phyloP scores from a whole-genome alignment of 2,888 invertebrate genomes.

The Protonemura montana region DNA sequence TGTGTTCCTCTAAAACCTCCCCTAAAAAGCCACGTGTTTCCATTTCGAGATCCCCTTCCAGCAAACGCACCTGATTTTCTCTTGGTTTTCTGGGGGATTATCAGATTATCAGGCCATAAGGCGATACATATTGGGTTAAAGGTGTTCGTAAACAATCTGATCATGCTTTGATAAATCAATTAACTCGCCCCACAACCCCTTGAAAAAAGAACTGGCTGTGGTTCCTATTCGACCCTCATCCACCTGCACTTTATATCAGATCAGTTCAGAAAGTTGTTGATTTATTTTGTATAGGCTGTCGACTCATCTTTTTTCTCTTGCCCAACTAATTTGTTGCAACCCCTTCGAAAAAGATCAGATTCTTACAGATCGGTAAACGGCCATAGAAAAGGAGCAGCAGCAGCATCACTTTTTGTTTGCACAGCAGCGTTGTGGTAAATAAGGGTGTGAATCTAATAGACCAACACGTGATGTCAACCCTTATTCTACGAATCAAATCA shows the following conservation, averaged over 20 bases:
- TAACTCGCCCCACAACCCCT: not conserved
- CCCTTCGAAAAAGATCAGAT: not conserved
- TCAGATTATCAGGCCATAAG: not conserved
- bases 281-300: not conserved
- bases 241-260: not conserved
- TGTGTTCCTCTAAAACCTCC: not conserved
- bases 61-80: not conserved
- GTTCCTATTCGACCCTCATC: not conserved
- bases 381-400: not conserved
- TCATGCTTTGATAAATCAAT: not conserved
- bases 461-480: not conserved
- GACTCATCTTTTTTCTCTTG: not conserved
- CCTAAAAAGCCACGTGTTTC: not conserved
- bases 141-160: not conserved
- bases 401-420: not conserved
- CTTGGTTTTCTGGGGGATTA: not conserved
- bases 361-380: not conserved
- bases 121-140: not conserved
- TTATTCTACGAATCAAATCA: conserved; percentile 15
- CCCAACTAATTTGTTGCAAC: not conserved
- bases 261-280: conserved; percentile 1
- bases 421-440: not conserved
- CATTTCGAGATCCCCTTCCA: not conserved
- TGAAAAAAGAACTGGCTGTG: not conserved
- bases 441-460: conserved; percentile 35